A percentile compares a stretch with the other conserved stretches of the same genome.
Conservation (phyloP, 2,888 invertebrate species). For the Synanthedon andrenaeformis region DNA sequence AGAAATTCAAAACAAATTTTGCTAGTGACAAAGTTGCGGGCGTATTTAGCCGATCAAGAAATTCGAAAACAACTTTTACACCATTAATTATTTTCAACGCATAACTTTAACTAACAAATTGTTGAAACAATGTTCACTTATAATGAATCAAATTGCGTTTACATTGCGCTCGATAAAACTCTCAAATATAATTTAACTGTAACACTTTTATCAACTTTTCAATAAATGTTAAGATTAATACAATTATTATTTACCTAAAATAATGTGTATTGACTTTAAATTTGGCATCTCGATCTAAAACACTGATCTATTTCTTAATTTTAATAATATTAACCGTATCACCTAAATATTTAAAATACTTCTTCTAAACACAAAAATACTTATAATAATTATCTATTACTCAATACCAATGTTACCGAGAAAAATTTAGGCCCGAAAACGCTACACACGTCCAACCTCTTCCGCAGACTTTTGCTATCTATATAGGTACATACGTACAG, state of each 20-base stretch:
- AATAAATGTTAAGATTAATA: constrained; percentile 67
- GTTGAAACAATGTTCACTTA: constrained; percentile 68
- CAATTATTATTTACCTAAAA: constrained; percentile 71
- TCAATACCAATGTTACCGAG: constrained; percentile 63
- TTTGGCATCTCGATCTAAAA: constrained; percentile 74
- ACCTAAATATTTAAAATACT: constrained; percentile 71
- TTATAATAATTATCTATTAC: constrained; percentile 67
- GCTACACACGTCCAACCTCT: constrained; percentile 42
- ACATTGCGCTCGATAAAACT: constrained; percentile 69
- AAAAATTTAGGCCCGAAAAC: constrained; percentile 62
- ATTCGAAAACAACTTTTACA: constrained; percentile 50
- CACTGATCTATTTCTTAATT: constrained; percentile 60
- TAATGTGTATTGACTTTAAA: constrained; percentile 76
- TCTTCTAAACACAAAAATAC: constrained; percentile 68
- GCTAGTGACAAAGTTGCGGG: not conserved
- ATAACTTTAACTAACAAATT: constrained; percentile 70
- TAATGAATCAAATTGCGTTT: constrained; percentile 66
- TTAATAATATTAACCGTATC: constrained; percentile 57
- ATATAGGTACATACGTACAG: constrained; percentile 9
- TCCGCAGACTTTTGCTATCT: constrained; percentile 12
- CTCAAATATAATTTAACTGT: constrained; percentile 71
- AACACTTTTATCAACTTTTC: constrained; percentile 67
- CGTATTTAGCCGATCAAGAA: constrained; percentile 11
- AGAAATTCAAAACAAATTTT: not conserved
- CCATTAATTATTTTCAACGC: constrained; percentile 40